Evolutionary conservation across 1,140 invertebrate genomes (phyloP), one percentile per base, ranked within the genome.

Genomic region (Diorhabda sublineata): DNA sequence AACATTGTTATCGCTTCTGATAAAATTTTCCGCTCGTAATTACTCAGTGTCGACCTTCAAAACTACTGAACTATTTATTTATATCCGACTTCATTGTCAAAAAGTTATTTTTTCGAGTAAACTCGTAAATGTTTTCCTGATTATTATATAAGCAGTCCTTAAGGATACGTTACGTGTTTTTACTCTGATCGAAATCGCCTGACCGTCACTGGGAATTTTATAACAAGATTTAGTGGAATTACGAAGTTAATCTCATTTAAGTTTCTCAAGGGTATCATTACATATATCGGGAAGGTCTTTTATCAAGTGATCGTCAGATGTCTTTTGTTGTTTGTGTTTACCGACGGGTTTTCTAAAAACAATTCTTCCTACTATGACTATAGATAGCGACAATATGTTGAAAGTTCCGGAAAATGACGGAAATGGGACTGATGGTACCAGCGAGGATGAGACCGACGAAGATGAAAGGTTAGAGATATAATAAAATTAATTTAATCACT

Each of bases 171-270:
- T 52, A 52, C 47, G 47, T 52, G 3, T 52, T 52, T n/a, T 52
- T 52, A 8, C 47, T 52, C n/a, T 52, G 47, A 52, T 52, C 47
- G 47, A 52, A 52, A 52, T 52, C n/a, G n/a, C 6, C n/a, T 52
- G 47, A 43, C 59, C 42, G 59, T 61, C 4, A 58, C 57, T 9
- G n/a, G 57, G 26, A 11, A 58, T 58, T 61, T 61, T 61, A 61
- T 61, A 61, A 61, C 59, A 61, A 61, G 59, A 61, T 61, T 61
- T 8, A 8, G 8, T 41, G 9, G 59, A 42, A 61, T 61, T 61
- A 61, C 9, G 42, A 11, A 61, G 9, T 42, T 61, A 61, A 61
- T 61, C 59, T 41, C 42, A 61, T 61, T 61, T 43, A 8, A 42
- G 41, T 26, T 43, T 9, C 26, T 61, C 59, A 52, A 52, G 47